Conservation (phyloP, 2,113 vertebrate species). For the Brevimyrus niger region DNA sequence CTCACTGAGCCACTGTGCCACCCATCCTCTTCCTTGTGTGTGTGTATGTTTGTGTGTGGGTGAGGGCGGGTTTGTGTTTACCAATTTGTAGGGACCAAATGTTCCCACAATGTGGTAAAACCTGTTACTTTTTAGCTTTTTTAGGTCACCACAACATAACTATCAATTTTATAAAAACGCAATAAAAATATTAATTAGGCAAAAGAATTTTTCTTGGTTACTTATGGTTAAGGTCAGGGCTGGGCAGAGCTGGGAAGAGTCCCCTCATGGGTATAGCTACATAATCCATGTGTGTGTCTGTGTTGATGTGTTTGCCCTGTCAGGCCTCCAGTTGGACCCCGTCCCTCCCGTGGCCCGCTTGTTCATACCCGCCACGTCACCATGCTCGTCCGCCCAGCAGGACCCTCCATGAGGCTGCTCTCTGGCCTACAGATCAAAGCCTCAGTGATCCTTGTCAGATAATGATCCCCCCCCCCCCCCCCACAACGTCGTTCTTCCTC, state of each 20-base stretch:
- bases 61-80: background rate
- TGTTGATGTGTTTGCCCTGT: background rate
- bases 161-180: background rate
- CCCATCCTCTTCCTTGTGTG: background rate
- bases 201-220: background rate
- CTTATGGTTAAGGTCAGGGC: background rate
- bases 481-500: slow-evolving; percentile 56
- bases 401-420: slow-evolving; percentile 61
- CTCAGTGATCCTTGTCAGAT: slow-evolving; percentile 60
- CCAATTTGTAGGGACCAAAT: background rate
- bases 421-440: slow-evolving; percentile 62
- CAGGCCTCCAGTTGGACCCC: background rate
- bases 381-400: slow-evolving; percentile 60
- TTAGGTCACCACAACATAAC: background rate
- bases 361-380: slow-evolving; percentile 66
- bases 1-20: background rate
- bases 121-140: background rate
- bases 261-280: background rate
- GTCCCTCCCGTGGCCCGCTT: slow-evolving; percentile 5
- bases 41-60: background rate
- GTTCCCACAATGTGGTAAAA: background rate
- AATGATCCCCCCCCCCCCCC: slow-evolving; percentile 52
- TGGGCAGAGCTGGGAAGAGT: background rate
- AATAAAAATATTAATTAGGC: background rate
- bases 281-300: background rate